These are phyloP conservation scores for Ctenoplectra terminalis DNA, from an alignment of 1,140 invertebrate genomes.

Conservation along the genomic window DNA sequence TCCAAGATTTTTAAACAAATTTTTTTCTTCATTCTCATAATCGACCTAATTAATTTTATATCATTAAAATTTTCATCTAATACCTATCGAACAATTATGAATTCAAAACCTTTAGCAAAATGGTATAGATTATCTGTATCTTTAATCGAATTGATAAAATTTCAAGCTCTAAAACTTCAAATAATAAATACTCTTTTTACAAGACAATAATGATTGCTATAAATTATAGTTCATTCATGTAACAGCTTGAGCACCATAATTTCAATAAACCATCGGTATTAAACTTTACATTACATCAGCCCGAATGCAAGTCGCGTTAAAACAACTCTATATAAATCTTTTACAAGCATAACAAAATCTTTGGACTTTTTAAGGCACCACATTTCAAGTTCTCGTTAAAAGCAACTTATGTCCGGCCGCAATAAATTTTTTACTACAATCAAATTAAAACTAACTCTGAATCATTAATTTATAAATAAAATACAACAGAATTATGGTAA, in stretches of 20 bases:
- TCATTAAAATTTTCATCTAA: background rate
- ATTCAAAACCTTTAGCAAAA: background rate
- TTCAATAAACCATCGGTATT: background rate
- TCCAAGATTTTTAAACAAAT: background rate
- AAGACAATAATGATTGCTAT: background rate
- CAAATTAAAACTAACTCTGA: background rate
- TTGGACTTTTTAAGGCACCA: background rate
- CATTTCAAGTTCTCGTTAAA: background rate
- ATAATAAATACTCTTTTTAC: conserved; percentile 3
- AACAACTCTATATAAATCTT: conserved; percentile 27
- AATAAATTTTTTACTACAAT: background rate
- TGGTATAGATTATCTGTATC: background rate
- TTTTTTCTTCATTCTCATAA: background rate
- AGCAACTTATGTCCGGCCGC: background rate
- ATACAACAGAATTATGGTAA: background rate
- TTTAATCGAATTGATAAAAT: conserved; percentile 17
- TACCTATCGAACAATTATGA: background rate
- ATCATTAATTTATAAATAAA: background rate
- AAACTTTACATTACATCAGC: background rate
- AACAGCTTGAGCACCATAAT: conserved; percentile 7
- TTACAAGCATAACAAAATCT: background rate
- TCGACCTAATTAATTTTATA: background rate
- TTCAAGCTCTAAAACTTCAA: background rate
- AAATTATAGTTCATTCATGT: background rate
- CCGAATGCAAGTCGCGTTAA: background rate